Evolutionary conservation across 2,113 vertebrate genomes (phyloP).

Genomic region (Lepus timidus): DNA sequence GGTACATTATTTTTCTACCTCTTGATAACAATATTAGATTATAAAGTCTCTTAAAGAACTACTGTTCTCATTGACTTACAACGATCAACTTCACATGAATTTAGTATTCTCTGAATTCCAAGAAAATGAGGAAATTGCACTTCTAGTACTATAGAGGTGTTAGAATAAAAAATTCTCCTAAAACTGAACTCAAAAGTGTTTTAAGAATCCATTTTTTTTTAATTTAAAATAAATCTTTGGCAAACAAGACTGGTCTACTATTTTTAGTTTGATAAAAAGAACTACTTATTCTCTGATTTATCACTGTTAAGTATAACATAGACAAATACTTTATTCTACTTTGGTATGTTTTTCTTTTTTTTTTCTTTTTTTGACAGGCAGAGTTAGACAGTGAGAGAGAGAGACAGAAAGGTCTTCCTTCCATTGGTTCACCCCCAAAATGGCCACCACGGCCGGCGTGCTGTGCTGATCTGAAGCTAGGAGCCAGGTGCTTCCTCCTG

Average conservation of each 20-base stretch:
- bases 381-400: no score
- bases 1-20: not conserved
- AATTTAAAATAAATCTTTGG: not conserved
- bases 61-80: not conserved
- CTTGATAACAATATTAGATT: not conserved
- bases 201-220: not conserved
- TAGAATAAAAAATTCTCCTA: not conserved
- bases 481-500: no score
- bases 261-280: conserved; percentile 35
- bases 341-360: not conserved
- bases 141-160: not conserved
- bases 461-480: no score
- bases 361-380: no score
- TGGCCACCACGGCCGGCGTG: no score
- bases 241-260: conserved; percentile 9
- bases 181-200: not conserved
- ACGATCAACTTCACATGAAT: not conserved
- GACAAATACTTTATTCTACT: not conserved
- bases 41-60: not conserved
- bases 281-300: not conserved
- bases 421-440: no score
- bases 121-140: conserved; percentile 34
- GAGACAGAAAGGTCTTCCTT: no score
- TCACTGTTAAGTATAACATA: conserved; percentile 9
- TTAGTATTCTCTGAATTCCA: not conserved